Base-by-base conservation (phyloP, 2,113 vertebrate genomes). In the Solea solea region DNA sequence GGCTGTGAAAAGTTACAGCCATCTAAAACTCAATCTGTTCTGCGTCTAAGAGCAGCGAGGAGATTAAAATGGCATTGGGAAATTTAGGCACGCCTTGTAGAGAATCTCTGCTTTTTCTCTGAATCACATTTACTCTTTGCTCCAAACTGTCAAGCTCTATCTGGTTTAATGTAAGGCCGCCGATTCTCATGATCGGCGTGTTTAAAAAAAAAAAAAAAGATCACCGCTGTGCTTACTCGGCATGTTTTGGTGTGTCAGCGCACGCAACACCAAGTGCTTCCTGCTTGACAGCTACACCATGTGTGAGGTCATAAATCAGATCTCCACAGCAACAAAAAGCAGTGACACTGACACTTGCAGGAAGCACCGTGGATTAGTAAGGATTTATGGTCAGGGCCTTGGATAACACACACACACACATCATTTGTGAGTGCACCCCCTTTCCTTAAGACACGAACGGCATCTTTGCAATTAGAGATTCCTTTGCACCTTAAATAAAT, bases 261-360 rank as follows among this genome's bases (percentile, higher is more conserved):
- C 56, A 3, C 69, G 40, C 9, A 34, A 64, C 66, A 45, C 57
- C 78, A 68, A 84, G 79, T 61, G 61, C 74, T 86, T 86, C 75
- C 68, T 80, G 60, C 78, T 74, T 78, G 85, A 85, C 87, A 76
- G 80, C 62, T 73, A 40, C 67, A 27, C 77, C 91, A 91, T 87
- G 83, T 90, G 91, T 66, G 72, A 82, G 84, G 82, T 85, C 84
- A 85, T 92, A 93, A 93, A 93, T 93, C 86, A 72, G 74, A 83
- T 76, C 73, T 58, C 62, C 74, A 42, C 76, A 25, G 83, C 84
- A 74, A 80, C 76, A 69, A 64, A 70, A 82, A 82, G 52, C 64
- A 44, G 55, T 44, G 69, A 90, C 87, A 82, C 67, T 80, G 83
- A 82, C 69, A 16, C 69, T 74, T 64, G 63, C 85, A 87, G 90